Evolutionary conservation across 2,888 invertebrate species (phyloP), one percentile per base, ranked within the genome.

Genomic region (Entomobrya multifasciata): DNA sequence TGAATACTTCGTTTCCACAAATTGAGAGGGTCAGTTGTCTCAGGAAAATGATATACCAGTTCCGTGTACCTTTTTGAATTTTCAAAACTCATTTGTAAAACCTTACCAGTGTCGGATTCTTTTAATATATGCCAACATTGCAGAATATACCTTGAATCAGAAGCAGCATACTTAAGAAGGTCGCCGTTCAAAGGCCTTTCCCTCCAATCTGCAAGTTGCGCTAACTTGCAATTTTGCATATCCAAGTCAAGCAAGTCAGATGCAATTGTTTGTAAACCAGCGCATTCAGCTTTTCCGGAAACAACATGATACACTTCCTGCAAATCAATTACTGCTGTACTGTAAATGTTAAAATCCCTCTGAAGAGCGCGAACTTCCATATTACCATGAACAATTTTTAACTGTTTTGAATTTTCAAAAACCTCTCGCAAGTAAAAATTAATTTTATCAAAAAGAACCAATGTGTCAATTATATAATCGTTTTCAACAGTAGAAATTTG

Each of bases 331-430:
- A 57, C 57, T 20, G 20, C 57, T 57, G 17, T 22, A 20, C 57
- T 8, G 20, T 8, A 57, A 4, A 57, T 20, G 22, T 57, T 25
- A 13, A 17, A 57, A 20, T 57, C 57, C 13, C 57, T 13, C 57
- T 57, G 57, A 3, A 57, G 22, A 20, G 22, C 25, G 5, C 57
- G 57, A 22, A 57, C 22, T 13, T 57, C 57, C 57, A 57, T 57
- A 13, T 57, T 57, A 57, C 57, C 57, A 57, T 57, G 57, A 11
- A 57, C 57, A 20, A 57, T 20, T 57, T 57, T 57, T 13, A 57
- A 25, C 11, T 57, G 57, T 3, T 20, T 2, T 8, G 57, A 20
- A 13, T 22, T 57, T 20, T 57, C 57, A 20, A 57, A 20, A 4
- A 25, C 8, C 11, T 57, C 17, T 57, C 20, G 10, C 20, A 57